A percentile compares a stretch with the other conserved stretches of the same genome.
Conservation (phyloP, 2,888 invertebrate species). For the Mythimna lalbum region DNA sequence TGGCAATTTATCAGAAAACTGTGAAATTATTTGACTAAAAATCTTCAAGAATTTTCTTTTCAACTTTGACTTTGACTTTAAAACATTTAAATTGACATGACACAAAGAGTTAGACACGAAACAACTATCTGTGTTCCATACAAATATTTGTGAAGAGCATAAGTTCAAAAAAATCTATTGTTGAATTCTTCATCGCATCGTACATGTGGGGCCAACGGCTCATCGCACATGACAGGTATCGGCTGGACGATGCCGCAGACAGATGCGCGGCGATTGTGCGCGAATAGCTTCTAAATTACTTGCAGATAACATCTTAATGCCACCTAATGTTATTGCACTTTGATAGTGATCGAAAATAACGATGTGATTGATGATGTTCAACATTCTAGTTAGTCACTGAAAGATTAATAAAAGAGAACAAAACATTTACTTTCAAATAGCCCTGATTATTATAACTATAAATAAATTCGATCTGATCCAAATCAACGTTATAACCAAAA, state of each 20-base stretch:
- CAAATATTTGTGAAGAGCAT: background rate
- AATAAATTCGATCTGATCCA: too few species aligned
- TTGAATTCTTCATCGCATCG: background rate
- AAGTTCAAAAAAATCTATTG: background rate
- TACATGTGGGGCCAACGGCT: slow-evolving; percentile 20
- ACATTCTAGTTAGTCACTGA: background rate
- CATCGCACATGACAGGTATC: slow-evolving; percentile 53
- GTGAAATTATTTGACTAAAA: background rate
- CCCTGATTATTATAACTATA: too few species aligned
- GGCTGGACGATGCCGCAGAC: slow-evolving; percentile 57
- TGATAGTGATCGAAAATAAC: slow-evolving; percentile 30
- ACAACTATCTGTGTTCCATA: background rate
- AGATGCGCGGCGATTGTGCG: slow-evolving; percentile 76
- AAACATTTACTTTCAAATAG: too few species aligned
- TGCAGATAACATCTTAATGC: slow-evolving; percentile 55
- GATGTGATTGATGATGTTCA: background rate
- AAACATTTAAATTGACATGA: background rate
- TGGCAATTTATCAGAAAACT: background rate
- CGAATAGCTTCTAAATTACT: slow-evolving; percentile 75
- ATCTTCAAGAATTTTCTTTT: background rate
- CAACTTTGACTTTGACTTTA: background rate
- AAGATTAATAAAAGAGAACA: too few species aligned
- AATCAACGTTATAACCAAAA: too few species aligned
- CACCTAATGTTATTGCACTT: slow-evolving; percentile 38
- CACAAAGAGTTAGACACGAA: too few species aligned